Evolutionary conservation across 2,113 vertebrate species (phyloP), one percentile per base, ranked within the genome.

Genomic region (Mionectes macconnelli): DNA sequence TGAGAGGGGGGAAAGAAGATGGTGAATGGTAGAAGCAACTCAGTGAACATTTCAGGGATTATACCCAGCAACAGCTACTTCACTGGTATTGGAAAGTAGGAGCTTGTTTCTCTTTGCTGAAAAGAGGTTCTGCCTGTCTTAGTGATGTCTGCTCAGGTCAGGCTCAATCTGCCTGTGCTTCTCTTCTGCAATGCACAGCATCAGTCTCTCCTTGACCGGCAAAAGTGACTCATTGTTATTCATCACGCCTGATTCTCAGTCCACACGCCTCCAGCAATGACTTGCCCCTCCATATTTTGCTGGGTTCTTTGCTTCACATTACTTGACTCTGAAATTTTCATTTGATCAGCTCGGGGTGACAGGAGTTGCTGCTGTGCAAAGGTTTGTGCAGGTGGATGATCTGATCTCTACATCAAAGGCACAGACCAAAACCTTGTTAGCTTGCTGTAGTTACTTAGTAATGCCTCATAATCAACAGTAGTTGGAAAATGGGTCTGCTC

Each of bases 11-110:
- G 25, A 78, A 53, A 57, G 63, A 68, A 60, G 70, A 22, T 25
- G 49, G 21, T 80, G 80, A 94, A 70, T 91, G 85, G 74, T 87
- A 96, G 90, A 89, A 94, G 60, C 63, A 79, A 40, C 93, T 83
- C 85, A 66, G 84, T 70, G 86, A 94, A 79, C 64, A 31, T 68
- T 93, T 88, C 64, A 66, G 83, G 57, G 57, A 84, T 73, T 94
- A 93, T 47, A 60, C 59, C 62, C 79, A 90, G 63, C 52, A 95
- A 66, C 70, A 90, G 75, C 57, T 23, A 84, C 82, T 89, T 93
- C 68, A 93, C 63, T 3, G 5, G 31, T 73, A 27, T 37, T 60
- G 72, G 57, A 95, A n/a, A 44, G 23, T 3, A 62, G 50, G 10
- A 81, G 67, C n/a, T 90, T 35, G 25, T 66, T 47, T 67, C 45